Conservation (phyloP, 2,888 invertebrate genomes). For the Agelastica alni region DNA sequence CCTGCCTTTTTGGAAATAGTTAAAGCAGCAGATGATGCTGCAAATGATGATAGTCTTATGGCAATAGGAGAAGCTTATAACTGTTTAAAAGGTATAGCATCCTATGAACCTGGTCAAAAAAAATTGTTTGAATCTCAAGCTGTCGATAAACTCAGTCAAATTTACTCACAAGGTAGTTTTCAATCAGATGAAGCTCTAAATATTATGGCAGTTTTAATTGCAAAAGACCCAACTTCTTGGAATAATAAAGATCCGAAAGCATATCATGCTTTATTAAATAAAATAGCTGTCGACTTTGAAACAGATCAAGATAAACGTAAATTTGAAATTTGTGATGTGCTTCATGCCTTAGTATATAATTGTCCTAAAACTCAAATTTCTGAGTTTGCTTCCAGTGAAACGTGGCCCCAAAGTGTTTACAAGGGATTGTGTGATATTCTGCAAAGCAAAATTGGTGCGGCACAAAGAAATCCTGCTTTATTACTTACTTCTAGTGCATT, state of each 20-base stretch:
- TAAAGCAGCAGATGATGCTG: slow-evolving; percentile 80
- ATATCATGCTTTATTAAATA: slow-evolving; percentile 80
- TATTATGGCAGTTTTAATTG: slow-evolving; percentile 72
- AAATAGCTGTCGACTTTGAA: slow-evolving; percentile 85
- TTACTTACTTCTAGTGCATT: slow-evolving; percentile 80
- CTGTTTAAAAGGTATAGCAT: slow-evolving; percentile 81
- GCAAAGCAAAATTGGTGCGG: slow-evolving; percentile 83
- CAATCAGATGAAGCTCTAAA: slow-evolving; percentile 88
- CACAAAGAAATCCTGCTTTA: slow-evolving; percentile 87
- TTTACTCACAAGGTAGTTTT: slow-evolving; percentile 85
- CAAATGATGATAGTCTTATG: slow-evolving; percentile 84
- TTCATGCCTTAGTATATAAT: slow-evolving; percentile 74
- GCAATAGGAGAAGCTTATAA: slow-evolving; percentile 85
- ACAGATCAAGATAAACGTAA: slow-evolving; percentile 87
- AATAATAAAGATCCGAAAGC: slow-evolving; percentile 74
- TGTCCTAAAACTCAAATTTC: slow-evolving; percentile 68
- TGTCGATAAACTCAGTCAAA: slow-evolving; percentile 80
- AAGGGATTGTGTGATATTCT: slow-evolving; percentile 83
- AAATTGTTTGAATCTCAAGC: slow-evolving; percentile 78
- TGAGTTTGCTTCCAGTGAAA: slow-evolving; percentile 69
- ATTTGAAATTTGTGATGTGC: slow-evolving; percentile 82
- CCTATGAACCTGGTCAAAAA: slow-evolving; percentile 76
- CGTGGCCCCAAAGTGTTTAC: slow-evolving; percentile 81
- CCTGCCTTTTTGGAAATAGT: slow-evolving; percentile 84
- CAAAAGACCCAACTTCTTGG: slow-evolving; percentile 77